Conservation (phyloP, 2,888 invertebrate genomes). For the Pseudococcus longispinus region DNA sequence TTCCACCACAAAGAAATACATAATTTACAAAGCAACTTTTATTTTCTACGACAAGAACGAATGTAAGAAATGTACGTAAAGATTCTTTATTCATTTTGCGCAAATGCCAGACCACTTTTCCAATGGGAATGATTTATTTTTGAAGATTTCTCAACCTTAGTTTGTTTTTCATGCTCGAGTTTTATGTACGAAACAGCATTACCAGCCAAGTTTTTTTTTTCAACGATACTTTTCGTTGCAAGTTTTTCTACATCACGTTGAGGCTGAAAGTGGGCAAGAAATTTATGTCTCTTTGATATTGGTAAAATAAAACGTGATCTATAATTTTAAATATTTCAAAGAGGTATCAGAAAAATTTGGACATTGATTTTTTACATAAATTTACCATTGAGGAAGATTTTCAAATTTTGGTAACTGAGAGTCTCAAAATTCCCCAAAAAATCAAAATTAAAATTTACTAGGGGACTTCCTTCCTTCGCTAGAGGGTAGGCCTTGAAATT, state of each 20-base stretch:
- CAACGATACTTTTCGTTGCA: neutral
- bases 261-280: too few relatives aligned
- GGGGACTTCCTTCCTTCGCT: too few relatives aligned
- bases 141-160: neutral
- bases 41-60: neutral
- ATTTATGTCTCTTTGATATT: too few relatives aligned
- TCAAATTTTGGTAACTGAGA: too few relatives aligned
- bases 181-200: neutral
- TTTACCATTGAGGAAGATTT: too few relatives aligned
- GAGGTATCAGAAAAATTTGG: too few relatives aligned
- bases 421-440: too few relatives aligned
- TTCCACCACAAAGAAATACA: neutral
- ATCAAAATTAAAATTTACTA: too few relatives aligned
- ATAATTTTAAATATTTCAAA: too few relatives aligned
- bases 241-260: neutral
- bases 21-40: conserved; percentile 30
- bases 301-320: too few relatives aligned
- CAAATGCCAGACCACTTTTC: neutral
- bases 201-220: neutral
- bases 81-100: conserved; percentile 30
- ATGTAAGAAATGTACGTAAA: neutral
- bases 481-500: too few relatives aligned
- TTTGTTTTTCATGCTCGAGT: neutral
- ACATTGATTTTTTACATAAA: too few relatives aligned
- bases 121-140: conserved; percentile 6